Evolutionary conservation across 2,888 invertebrate species (phyloP).

Genomic region (Papilio elwesi): DNA sequence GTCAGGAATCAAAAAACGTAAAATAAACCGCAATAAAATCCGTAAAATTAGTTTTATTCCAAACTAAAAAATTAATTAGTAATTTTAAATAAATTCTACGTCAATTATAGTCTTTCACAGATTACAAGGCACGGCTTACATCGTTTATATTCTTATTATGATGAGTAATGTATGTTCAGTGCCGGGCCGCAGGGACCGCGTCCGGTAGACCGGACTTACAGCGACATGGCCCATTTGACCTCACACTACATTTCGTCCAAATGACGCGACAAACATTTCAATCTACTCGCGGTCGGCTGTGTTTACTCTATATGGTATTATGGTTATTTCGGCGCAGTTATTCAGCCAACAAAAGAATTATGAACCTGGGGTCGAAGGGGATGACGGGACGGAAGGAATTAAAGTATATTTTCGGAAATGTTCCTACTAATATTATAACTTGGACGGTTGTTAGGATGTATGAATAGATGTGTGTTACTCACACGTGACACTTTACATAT

Average conservation of each 20-base stretch:
- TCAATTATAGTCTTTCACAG: neutral
- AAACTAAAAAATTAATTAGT: no score
- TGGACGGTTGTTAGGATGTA: no score
- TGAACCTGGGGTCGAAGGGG: neutral
- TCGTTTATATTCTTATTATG: neutral
- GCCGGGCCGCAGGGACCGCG: slow-evolving; percentile 8
- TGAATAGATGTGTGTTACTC: no score
- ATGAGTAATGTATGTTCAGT: slow-evolving; percentile 1
- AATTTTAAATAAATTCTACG: neutral
- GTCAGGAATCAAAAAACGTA: no score
- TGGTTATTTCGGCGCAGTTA: slow-evolving; percentile 24
- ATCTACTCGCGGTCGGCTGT: slow-evolving; percentile 49
- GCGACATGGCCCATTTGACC: slow-evolving; percentile 51
- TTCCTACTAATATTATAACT: no score
- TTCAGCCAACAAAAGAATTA: slow-evolving; percentile 26
- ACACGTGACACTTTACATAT: no score
- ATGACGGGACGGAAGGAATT: neutral
- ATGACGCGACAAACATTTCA: slow-evolving; percentile 58
- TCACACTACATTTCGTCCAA: slow-evolving; percentile 56
- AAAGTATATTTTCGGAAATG: neutral
- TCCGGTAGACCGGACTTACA: slow-evolving; percentile 26
- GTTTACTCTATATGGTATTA: slow-evolving; percentile 47
- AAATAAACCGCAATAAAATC: no score
- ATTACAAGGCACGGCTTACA: neutral
- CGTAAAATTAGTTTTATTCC: no score